Evolutionary conservation across 2,888 invertebrate species (phyloP), one percentile per base, ranked within the genome.

Genomic region (Dolomedes plantarius): DNA sequence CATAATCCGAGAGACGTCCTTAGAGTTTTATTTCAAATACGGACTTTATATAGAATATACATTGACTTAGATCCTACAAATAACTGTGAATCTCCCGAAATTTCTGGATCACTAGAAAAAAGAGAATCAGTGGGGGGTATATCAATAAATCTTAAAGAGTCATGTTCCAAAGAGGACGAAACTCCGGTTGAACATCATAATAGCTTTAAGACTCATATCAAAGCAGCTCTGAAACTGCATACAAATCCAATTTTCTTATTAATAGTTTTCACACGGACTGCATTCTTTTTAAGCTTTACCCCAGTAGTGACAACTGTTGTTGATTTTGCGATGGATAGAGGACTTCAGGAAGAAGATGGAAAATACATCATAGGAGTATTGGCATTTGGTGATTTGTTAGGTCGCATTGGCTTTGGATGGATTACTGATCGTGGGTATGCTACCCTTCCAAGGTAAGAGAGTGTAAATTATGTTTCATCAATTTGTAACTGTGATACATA

Each of bases 301-400:
- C 19, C 65, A 11, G 7, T 65, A 9, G 7, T 31, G 0, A 65
- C 65, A 6, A 65, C n/a, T 3, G 7, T 65, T 29, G 31, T 31
- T 0, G 65, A 65, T 6, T 65, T 65, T 65, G 65, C 31, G n/a
- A 65, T 31, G 9, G 65, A 65, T 32, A 65, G 23, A 65, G 65
- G 65, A n/a, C 1, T 65, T 1, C 27, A 0, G n/a, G 65, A 31
- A 6, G 65, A 65, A 16, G 31, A 65, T 65, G 65, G 65, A 3
- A 65, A 65, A 31, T 65, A n/a, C 16, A 29, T 65, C 0, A 65
- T 65, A 13, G 65, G 31, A 16, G 32, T 65, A 0, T n/a, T 65
- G 19, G 11, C 65, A 2, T n/a, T 65, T 31, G 65, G 65, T 6
- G 65, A 65, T 31, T 65, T 65, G 27, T 16, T 65, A 13, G 65